These are phyloP conservation scores for Rhagium mordax DNA, from an alignment of 2,888 invertebrate species.

Conservation along the genomic window DNA sequence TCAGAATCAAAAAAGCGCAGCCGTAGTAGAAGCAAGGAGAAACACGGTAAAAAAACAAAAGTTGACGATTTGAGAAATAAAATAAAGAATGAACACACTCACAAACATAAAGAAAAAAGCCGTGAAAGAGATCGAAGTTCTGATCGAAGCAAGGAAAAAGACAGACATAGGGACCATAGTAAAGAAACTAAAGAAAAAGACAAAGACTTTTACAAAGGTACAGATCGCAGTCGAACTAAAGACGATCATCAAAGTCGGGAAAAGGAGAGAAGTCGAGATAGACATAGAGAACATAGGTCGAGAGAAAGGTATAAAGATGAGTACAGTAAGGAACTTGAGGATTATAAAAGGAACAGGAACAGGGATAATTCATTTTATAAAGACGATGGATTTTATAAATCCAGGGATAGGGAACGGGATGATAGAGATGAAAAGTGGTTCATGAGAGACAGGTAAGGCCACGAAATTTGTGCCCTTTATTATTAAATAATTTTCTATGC, in stretches of 20 bases:
- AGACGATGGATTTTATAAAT: constrained; percentile 57
- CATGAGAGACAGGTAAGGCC: constrained; percentile 58
- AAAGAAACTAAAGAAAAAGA: constrained; percentile 41
- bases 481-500: neutral
- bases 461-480: neutral
- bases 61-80: constrained; percentile 30
- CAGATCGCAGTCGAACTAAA: constrained; percentile 38
- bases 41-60: constrained; percentile 36
- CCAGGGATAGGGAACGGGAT: constrained; percentile 57
- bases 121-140: constrained; percentile 56
- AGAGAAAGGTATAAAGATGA: constrained; percentile 54
- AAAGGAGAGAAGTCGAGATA: constrained; percentile 39
- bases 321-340: constrained; percentile 65
- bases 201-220: constrained; percentile 40
- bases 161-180: constrained; percentile 36
- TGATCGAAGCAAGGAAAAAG: constrained; percentile 56
- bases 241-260: constrained; percentile 48
- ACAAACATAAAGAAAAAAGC: constrained; percentile 24
- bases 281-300: constrained; percentile 37
- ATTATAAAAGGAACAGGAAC: constrained; percentile 58
- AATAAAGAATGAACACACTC: constrained; percentile 16
- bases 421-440: constrained; percentile 69
- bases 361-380: constrained; percentile 68
- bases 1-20: constrained; percentile 49
- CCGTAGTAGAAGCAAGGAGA: constrained; percentile 45